Evolutionary conservation across 2,797 vertebrate genomes (phyloP).

Genomic region (Catostomus latipinnis): DNA sequence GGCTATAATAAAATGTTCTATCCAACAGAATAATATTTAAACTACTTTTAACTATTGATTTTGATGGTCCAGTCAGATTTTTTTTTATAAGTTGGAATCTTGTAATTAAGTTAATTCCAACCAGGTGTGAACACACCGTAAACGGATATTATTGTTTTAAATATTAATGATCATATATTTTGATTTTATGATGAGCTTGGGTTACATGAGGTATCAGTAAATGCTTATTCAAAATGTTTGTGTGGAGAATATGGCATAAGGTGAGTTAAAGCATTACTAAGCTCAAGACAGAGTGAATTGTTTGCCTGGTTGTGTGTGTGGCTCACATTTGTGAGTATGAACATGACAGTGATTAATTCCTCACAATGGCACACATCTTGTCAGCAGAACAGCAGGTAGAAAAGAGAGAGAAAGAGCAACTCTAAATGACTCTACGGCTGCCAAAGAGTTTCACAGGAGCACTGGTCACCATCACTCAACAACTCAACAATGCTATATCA

Average conservation of each 20-base stretch:
- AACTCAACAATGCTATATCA: constrained; percentile 67
- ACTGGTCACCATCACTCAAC: constrained; percentile 69
- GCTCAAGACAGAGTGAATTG: neutral
- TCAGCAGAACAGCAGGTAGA: constrained; percentile 52
- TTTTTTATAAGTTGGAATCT: too few species aligned
- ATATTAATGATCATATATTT: too few species aligned
- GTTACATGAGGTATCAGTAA: neutral
- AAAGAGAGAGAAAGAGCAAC: constrained; percentile 29
- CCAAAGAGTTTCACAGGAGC: constrained; percentile 68
- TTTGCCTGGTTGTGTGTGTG: neutral
- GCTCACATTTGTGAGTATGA: constrained; percentile 33
- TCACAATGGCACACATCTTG: constrained; percentile 54
- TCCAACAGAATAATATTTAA: too few species aligned
- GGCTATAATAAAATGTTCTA: too few species aligned
- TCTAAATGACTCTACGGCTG: constrained; percentile 75
- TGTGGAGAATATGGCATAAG: neutral
- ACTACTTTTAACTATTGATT: too few species aligned
- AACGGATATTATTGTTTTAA: too few species aligned
- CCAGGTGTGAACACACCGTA: too few species aligned
- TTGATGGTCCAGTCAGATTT: too few species aligned
- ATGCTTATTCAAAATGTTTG: neutral
- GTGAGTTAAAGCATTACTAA: neutral
- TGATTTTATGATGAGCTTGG: neutral
- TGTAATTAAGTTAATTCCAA: too few species aligned
- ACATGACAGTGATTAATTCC: constrained; percentile 76